Base-by-base conservation (phyloP, 2,797 vertebrate genomes). In the Halcyon leucocephala region DNA sequence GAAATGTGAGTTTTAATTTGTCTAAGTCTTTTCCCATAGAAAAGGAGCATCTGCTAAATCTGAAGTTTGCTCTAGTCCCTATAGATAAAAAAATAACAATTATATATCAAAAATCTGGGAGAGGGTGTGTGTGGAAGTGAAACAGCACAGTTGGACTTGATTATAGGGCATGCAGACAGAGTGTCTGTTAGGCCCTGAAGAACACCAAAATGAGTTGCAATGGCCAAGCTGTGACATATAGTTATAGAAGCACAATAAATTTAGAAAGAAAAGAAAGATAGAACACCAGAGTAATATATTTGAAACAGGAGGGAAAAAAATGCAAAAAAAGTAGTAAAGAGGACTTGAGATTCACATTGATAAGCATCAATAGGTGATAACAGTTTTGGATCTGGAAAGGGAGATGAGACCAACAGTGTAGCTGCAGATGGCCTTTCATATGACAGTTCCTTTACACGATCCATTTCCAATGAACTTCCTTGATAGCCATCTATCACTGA, bases 401-500 rank as follows among this genome's bases (percentile, higher is more conserved):
- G 48, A 85, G 24, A 54, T 35, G 28, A 17, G 86, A 6, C 44
- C 78, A 88, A 81, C 41, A 83, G 54, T 28, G 37, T 67, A 86
- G 49, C 82, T 93, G 90, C 69, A 91, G 71, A 93, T 78, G 76
- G 61, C 72, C 65, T 85, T 85, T 78, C 28, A 54, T 83, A 67
- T 72, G 79, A 93, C 90, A 95, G 72, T 48, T 93, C 52, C 72
- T 91, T 78, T 86, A 69, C 16, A 49, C 74, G 72, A 76, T 83
- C 35, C 37, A 14, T 93, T 95, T 85, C 77, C 57, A 58, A 44
- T 69, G 37, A 83, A 72, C 65, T 90, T 46, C 49, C 80, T 81
- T 95, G 91, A 90, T 76, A 96, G 87, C 54, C 70, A 81, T 93
- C 93, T 93, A 88, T 95, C 93, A 94, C 61, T 86, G 90, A 83